phyloP scores from a whole-genome alignment of 2,797 vertebrate genomes.

The Amblyopsis hoosieri region DNA sequence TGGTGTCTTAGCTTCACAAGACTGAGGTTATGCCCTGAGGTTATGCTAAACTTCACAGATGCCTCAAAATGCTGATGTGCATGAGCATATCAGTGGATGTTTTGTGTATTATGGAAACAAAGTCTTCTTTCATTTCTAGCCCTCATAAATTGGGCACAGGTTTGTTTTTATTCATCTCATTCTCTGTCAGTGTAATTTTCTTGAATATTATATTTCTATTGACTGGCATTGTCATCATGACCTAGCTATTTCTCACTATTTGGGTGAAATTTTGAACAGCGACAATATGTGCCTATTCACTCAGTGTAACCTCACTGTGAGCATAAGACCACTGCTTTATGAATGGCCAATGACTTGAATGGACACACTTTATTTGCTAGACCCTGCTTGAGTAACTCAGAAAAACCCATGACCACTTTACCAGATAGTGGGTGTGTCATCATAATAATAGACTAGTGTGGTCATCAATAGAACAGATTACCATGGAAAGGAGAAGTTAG shows the following conservation, averaged over 20 bases:
- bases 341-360: slow-evolving; percentile 66
- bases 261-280: neutral
- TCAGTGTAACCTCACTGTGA: slow-evolving; percentile 24
- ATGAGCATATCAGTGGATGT: slow-evolving; percentile 23
- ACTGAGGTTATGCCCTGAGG: slow-evolving; percentile 16
- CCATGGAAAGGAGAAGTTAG: slow-evolving; percentile 18
- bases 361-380: slow-evolving; percentile 58
- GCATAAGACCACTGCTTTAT: slow-evolving; percentile 36
- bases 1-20: slow-evolving; percentile 32
- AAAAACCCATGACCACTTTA: slow-evolving; percentile 62
- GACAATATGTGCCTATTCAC: too few species aligned
- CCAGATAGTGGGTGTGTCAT: slow-evolving; percentile 58
- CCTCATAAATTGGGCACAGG: slow-evolving; percentile 21
- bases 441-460: slow-evolving; percentile 64
- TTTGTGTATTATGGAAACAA: slow-evolving; percentile 19
- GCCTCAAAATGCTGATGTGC: slow-evolving; percentile 15
- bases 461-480: slow-evolving; percentile 35
- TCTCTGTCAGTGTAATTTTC: slow-evolving; percentile 15
- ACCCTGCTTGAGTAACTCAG: slow-evolving; percentile 54
- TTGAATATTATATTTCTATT: slow-evolving; percentile 1
- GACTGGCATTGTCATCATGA: neutral
- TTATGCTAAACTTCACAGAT: slow-evolving; percentile 18
- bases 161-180: slow-evolving; percentile 23
- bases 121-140: slow-evolving; percentile 38
- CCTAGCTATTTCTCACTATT: slow-evolving; percentile 31